A percentile compares a stretch with the other conserved stretches of the same genome.
phyloP scores from a whole-genome alignment of 2,797 vertebrate genomes.

The Falco columbarius region DNA sequence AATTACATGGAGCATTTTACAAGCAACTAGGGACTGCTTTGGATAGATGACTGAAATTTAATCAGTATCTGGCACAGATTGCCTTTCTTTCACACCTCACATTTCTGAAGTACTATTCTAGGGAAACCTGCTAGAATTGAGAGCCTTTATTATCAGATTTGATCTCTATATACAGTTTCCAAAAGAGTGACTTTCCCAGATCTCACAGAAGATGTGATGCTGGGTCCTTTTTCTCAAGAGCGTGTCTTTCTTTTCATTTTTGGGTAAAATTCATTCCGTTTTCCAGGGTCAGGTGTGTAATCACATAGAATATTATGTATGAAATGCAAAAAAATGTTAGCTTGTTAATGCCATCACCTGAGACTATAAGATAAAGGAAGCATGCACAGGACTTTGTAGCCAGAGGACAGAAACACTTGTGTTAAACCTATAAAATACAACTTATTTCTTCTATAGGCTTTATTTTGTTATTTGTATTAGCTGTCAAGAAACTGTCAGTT shows the following conservation, averaged over 20 bases:
- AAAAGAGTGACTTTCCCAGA: constrained; percentile 44
- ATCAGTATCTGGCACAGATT: constrained; percentile 77
- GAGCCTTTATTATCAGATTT: constrained; percentile 67
- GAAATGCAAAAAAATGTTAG: constrained; percentile 56
- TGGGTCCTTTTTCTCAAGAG: background rate
- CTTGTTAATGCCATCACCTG: constrained; percentile 20
- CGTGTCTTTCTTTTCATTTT: constrained; percentile 16
- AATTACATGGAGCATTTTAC: constrained; percentile 83
- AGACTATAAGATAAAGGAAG: constrained; percentile 52
- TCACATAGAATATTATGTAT: constrained; percentile 23
- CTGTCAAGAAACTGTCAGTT: constrained; percentile 19
- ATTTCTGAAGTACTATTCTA: constrained; percentile 70
- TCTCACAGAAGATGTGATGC: constrained; percentile 15
- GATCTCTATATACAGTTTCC: constrained; percentile 47
- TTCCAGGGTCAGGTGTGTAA: constrained; percentile 38
- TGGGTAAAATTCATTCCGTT: constrained; percentile 14
- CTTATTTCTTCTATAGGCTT: constrained; percentile 37
- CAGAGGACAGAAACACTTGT: constrained; percentile 20
- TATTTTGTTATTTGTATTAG: constrained; percentile 60
- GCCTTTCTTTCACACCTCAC: constrained; percentile 69
- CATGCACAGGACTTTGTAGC: constrained; percentile 13
- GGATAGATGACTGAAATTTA: constrained; percentile 81
- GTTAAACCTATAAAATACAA: constrained; percentile 41
- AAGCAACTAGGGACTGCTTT: constrained; percentile 78
- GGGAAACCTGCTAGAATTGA: constrained; percentile 58